phyloP scores from a whole-genome alignment of 2,113 vertebrate genomes.

The Suricata suricatta region DNA sequence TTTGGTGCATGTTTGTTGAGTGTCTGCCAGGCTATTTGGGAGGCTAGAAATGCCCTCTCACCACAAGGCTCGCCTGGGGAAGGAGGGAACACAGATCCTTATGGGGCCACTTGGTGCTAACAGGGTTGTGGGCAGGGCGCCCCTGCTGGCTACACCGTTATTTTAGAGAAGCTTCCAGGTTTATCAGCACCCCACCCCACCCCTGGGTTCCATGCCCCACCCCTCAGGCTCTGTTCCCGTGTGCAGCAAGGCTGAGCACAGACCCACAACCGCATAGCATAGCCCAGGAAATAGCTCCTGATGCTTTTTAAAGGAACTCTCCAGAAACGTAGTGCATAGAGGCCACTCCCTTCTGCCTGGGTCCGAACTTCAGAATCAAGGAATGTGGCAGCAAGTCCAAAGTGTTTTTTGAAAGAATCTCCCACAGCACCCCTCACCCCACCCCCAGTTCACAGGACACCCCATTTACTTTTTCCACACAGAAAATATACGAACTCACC shows the following conservation, averaged over 20 bases:
- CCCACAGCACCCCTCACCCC: too few species aligned
- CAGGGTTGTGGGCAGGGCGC: rapidly evolving
- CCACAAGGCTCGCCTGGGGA: not conserved
- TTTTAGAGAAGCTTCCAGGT: not conserved
- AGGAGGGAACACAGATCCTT: not conserved
- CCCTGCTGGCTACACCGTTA: rapidly evolving
- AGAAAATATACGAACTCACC: not conserved
- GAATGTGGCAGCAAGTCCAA: not conserved
- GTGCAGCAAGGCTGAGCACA: not conserved
- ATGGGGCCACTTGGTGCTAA: rapidly evolving
- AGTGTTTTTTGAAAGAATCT: not conserved
- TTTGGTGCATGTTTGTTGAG: not conserved
- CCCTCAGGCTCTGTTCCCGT: not conserved
- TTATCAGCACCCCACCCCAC: not conserved
- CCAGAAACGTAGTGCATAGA: not conserved
- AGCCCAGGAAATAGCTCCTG: not conserved
- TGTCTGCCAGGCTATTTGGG: not conserved
- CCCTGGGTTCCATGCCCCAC: rapidly evolving
- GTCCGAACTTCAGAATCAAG: not conserved
- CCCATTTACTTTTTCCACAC: not conserved
- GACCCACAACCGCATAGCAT: not conserved
- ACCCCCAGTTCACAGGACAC: rapidly evolving
- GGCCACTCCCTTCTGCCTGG: not conserved
- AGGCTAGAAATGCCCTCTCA: not conserved
- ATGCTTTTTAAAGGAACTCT: not conserved